Evolutionary conservation across 2,113 vertebrate genomes (phyloP), one percentile per base, ranked within the genome.

Genomic region (Mormyrus iriodes): DNA sequence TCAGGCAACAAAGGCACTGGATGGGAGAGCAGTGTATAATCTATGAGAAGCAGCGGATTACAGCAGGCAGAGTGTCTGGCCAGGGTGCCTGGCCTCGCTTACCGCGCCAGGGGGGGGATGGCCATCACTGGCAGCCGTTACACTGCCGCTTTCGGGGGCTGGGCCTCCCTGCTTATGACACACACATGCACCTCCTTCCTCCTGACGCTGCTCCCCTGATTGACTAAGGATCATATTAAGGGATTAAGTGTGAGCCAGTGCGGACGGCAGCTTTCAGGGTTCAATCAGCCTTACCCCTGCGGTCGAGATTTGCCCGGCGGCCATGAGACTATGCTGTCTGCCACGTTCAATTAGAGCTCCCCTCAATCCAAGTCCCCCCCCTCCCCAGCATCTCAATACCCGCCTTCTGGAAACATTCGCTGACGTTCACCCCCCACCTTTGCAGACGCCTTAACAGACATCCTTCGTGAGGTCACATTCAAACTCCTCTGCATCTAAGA

Each of bases 21-120:
- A 73, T 42, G 31, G 48, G 85, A 76, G 90, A 86, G 86, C 4
- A 90, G 89, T 90, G 93, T 88, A 69, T 95, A 94, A 96, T 95
- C 95, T 94, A 92, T 92, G 90, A 92, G 94, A 95, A 95, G 91
- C 91, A 90, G 92, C 88, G 94, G 95, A 95, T 95, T 94, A 95
- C 94, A 93, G 93, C 91, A 83, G 90, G 89, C 73, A 48, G 90
- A 91, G 27, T 12, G n/a, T 73, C 65, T 73, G 65, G 8, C n/a
- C 65, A 13, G 65, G 65, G 90, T 85, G 89, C 90, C 88, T 85
- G 90, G 84, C 85, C 86, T 69, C 69, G 87, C 58, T 58, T 58
- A 58, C 2, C 55, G 21, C 55, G n/a, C 55, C 21, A n/a, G n/a
- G 24, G 9, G 21, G 55, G 55, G 55, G 55, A 21, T 39, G 89